Conservation (phyloP, 2,797 vertebrate species). For the Phylloscopus collybita region DNA sequence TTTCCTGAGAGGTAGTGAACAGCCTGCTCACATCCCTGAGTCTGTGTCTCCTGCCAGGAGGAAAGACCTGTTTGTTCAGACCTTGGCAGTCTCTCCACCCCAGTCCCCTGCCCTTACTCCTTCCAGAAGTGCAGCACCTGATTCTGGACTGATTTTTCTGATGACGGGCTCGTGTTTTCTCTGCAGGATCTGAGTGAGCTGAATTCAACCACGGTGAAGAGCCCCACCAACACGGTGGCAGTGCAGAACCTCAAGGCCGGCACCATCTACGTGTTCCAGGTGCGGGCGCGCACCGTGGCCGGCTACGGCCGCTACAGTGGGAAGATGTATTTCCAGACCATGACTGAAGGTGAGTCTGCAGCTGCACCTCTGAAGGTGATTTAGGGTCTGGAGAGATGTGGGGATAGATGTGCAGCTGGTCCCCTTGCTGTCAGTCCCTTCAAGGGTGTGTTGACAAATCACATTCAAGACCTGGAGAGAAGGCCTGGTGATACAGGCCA, state of each 20-base stretch:
- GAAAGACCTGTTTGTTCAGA: background rate
- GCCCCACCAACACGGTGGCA: slow-evolving; percentile 91
- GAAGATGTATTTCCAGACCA: slow-evolving; percentile 98
- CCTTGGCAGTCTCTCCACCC: background rate
- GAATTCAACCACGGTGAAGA: slow-evolving; percentile 90
- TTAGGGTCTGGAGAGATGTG: background rate
- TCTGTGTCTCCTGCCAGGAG: background rate
- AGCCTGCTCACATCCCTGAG: background rate
- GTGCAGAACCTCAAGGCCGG: slow-evolving; percentile 88
- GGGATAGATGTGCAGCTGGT: background rate
- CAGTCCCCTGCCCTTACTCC: background rate
- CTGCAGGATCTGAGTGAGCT: slow-evolving; percentile 87
- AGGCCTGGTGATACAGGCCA: background rate
- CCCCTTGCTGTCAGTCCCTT: background rate
- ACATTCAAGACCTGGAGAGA: background rate
- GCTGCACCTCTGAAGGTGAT: background rate
- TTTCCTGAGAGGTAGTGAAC: background rate
- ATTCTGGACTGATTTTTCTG: background rate
- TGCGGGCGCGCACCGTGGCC: slow-evolving; percentile 93
- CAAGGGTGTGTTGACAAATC: background rate
- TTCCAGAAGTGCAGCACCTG: fast-evolving
- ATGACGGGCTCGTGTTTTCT: slow-evolving; percentile 11
- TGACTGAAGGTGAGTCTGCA: slow-evolving; percentile 90
- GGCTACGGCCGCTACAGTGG: slow-evolving; percentile 95
- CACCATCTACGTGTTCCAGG: slow-evolving; percentile 96